These are phyloP conservation scores for Hypanus sabinus DNA, from an alignment of 2,113 vertebrate species.

Conservation along the genomic window DNA sequence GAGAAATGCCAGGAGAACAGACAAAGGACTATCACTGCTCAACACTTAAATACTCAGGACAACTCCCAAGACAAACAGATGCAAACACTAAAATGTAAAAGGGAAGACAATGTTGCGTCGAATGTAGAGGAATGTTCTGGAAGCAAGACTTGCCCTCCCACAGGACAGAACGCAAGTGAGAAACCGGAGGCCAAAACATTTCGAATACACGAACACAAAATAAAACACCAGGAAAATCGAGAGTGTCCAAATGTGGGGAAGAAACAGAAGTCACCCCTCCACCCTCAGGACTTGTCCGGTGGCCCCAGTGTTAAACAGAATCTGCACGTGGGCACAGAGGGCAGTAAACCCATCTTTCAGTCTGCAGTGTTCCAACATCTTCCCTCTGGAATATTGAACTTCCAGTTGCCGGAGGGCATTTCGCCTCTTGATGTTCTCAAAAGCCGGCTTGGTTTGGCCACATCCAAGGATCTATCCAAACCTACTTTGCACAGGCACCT, in stretches of 20 bases:
- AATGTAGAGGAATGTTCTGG: background rate
- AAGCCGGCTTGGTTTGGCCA: slow-evolving; percentile 50
- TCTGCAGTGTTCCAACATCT: slow-evolving; percentile 45
- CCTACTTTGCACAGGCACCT: background rate
- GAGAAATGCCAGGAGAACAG: background rate
- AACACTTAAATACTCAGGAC: background rate
- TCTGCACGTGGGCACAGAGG: background rate
- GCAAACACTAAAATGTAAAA: slow-evolving; percentile 2
- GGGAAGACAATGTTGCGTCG: background rate
- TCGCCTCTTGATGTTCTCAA: slow-evolving; percentile 59
- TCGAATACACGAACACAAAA: background rate
- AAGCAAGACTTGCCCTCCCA: background rate
- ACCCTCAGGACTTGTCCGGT: slow-evolving; percentile 18
- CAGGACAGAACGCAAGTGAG: background rate
- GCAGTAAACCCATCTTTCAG: background rate
- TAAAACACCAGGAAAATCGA: background rate
- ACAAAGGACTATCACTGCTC: slow-evolving; percentile 1
- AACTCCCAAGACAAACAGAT: background rate
- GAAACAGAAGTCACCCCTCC: background rate
- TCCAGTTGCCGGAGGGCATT: slow-evolving; percentile 60
- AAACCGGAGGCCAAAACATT: background rate
- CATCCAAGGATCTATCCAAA: background rate
- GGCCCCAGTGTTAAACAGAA: slow-evolving; percentile 1
- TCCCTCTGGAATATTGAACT: slow-evolving; percentile 49
- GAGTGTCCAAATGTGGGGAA: background rate